Evolutionary conservation across 2,888 invertebrate genomes (phyloP).

Genomic region (Siphlonurus alternatus): DNA sequence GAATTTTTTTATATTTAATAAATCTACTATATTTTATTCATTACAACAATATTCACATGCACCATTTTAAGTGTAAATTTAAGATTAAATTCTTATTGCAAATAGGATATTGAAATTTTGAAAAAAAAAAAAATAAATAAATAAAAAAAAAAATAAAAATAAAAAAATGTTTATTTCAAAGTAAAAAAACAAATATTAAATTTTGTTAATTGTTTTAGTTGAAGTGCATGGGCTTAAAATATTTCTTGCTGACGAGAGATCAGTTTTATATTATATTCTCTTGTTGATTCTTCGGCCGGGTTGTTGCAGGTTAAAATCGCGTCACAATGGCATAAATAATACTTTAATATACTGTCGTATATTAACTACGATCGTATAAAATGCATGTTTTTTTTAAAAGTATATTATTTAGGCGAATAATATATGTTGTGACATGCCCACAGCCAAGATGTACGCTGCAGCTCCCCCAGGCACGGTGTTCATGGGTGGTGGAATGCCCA

Average conservation of each 20-base stretch:
- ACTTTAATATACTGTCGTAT: not conserved
- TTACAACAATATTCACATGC: too few species aligned
- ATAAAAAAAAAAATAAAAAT: not conserved
- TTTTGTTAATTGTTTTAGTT: not conserved
- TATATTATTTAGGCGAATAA: too few species aligned
- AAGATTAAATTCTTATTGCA: not conserved
- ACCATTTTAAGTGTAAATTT: too few species aligned
- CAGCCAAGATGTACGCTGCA: constrained; percentile 34
- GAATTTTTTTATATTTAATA: not conserved
- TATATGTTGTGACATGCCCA: constrained; percentile 14
- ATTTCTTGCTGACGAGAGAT: not conserved
- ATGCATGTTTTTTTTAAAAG: not conserved
- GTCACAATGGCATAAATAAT: not conserved
- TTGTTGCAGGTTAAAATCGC: too few species aligned
- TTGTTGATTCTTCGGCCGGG: not conserved
- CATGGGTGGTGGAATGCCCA: constrained; percentile 57
- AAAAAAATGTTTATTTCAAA: not conserved
- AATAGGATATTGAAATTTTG: not conserved
- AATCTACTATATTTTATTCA: not conserved
- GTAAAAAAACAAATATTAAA: not conserved
- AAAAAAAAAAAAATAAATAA: not conserved
- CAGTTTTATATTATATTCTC: not conserved
- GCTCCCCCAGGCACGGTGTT: constrained; percentile 35
- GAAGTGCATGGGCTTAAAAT: not conserved
- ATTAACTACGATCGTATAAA: not conserved